Conservation (phyloP, 2,888 invertebrate genomes). For the Limnephilus lunatus region DNA sequence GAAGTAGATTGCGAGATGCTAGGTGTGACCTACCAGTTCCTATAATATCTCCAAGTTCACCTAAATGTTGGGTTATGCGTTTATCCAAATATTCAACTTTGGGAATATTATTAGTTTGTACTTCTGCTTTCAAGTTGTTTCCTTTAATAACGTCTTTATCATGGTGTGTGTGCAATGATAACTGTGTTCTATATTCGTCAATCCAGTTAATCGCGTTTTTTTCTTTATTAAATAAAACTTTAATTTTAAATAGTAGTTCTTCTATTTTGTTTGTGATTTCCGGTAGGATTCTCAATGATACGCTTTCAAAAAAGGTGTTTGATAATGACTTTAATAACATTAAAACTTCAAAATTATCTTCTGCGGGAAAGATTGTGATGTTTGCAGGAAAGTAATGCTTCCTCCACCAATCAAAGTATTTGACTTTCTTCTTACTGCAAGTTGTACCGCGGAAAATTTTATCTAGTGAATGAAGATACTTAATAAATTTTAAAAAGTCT, state of each 20-base stretch:
- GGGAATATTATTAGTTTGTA: background rate
- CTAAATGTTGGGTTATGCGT: background rate
- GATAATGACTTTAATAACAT: background rate
- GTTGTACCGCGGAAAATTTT: background rate
- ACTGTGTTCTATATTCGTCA: conserved; percentile 3
- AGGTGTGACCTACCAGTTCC: background rate
- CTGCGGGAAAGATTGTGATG: background rate
- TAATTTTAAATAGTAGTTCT: background rate
- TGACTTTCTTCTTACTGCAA: background rate
- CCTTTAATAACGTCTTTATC: too few relatives aligned
- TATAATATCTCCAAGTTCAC: conserved; percentile 4
- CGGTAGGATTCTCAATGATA: background rate
- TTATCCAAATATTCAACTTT: background rate
- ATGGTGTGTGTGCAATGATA: background rate
- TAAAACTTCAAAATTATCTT: background rate
- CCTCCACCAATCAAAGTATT: background rate
- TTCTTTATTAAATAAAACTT: background rate
- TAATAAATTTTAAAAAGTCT: background rate
- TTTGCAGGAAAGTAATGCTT: background rate
- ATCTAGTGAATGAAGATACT: background rate
- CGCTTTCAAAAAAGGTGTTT: background rate
- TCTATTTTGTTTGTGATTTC: background rate
- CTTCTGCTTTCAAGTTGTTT: too few relatives aligned
- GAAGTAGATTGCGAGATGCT: background rate
- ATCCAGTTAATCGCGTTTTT: background rate